Conservation (phyloP, 2,888 invertebrate genomes). For the Leuctra nigra region DNA sequence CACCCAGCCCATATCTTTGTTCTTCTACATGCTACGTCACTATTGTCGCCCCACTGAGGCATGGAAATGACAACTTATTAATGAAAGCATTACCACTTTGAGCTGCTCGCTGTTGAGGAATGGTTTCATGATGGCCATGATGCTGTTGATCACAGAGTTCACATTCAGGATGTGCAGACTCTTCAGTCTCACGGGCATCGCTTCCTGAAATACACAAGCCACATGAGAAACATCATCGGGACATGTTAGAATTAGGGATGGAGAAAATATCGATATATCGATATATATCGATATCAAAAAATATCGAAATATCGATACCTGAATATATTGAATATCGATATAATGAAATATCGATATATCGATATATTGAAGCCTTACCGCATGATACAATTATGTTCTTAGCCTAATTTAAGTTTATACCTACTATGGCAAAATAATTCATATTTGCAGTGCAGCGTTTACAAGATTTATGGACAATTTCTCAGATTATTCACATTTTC, state of each 20-base stretch:
- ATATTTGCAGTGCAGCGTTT: no score
- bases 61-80: no score
- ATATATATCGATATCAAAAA: neutral
- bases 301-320: neutral
- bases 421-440: no score
- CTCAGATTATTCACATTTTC: no score
- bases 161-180: conserved; percentile 31
- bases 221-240: neutral
- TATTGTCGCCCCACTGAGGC: no score
- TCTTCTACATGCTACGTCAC: no score
- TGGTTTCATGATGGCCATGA: conserved; percentile 32
- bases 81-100: conserved; percentile 29
- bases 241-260: no score
- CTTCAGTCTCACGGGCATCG: conserved; percentile 31
- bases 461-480: no score
- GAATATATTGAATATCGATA: neutral
- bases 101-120: conserved; percentile 32
- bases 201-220: conserved; percentile 28
- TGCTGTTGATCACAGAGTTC: conserved; percentile 29
- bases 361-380: no score
- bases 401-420: no score
- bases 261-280: neutral
- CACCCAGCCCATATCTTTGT: no score
- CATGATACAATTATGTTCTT: no score
- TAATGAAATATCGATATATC: neutral